A percentile compares a stretch with the other conserved stretches of the same genome.
Evolutionary conservation across 1,140 invertebrate species (phyloP).

Genomic region (Caerostris darwini): DNA sequence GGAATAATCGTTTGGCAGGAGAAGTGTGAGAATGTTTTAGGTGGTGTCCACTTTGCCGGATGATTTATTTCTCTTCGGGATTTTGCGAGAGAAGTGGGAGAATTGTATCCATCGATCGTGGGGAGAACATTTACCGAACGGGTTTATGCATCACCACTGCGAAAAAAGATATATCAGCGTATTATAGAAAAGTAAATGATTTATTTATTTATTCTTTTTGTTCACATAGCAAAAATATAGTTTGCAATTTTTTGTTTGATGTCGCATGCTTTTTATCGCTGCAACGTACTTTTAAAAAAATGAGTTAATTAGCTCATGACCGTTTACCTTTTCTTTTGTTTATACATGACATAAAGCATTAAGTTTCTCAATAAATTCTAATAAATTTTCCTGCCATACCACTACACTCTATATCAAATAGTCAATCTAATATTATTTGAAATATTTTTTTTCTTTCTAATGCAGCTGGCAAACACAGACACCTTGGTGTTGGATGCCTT

Average conservation of each 20-base stretch:
- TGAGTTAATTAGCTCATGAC: no score
- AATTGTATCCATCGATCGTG: background rate
- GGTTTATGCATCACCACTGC: background rate
- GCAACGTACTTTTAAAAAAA: background rate
- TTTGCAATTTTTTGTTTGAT: background rate
- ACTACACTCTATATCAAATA: no score
- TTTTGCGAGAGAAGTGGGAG: background rate
- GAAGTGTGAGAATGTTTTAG: constrained; percentile 4
- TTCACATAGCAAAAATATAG: background rate
- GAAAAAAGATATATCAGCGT: background rate
- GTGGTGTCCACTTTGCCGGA: background rate
- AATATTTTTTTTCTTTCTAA: no score
- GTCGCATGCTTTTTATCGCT: background rate
- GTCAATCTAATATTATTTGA: no score
- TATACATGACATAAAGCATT: no score
- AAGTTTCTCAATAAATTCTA: no score
- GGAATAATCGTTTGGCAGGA: background rate
- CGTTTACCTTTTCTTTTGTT: no score
- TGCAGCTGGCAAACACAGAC: no score
- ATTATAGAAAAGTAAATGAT: no score
- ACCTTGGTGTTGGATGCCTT: no score
- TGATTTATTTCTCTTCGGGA: background rate
- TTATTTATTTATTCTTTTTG: background rate
- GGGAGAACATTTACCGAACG: background rate
- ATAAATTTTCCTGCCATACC: no score